Percentiles rank a stretch among this genome's conserved stretches.
Conservation (phyloP, 2,888 invertebrate genomes). For the Napeogenes sylphis region DNA sequence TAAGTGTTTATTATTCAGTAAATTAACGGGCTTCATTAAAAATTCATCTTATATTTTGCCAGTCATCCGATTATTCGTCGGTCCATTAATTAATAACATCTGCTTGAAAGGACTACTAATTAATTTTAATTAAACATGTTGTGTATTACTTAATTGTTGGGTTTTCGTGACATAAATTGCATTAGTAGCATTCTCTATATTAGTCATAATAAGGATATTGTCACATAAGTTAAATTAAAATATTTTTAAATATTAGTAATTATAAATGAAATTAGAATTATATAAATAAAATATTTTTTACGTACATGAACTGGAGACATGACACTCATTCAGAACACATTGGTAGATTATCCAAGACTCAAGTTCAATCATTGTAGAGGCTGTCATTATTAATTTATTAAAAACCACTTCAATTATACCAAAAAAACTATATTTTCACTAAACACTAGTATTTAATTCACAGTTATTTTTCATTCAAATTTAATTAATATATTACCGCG, state of each 20-base stretch:
- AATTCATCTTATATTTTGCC: no score
- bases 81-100: slow-evolving; percentile 3
- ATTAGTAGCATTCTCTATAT: no score
- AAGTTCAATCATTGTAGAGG: slow-evolving; percentile 80
- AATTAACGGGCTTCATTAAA: no score
- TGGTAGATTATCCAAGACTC: slow-evolving; percentile 85
- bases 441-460: slow-evolving; percentile 20
- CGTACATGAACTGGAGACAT: slow-evolving; percentile 81
- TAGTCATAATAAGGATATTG: no score
- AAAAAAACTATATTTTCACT: slow-evolving; percentile 35
- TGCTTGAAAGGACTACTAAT: slow-evolving; percentile 26
- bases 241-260: no score
- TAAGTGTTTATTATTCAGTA: no score
- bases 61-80: not conserved
- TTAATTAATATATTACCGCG: slow-evolving; percentile 42
- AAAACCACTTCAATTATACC: slow-evolving; percentile 42
- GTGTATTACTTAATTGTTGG: not conserved
- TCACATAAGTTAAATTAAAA: no score
- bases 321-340: slow-evolving; percentile 82
- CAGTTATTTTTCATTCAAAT: slow-evolving; percentile 47
- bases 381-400: slow-evolving; percentile 60
- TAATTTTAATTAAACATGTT: slow-evolving; percentile 34
- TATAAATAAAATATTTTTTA: slow-evolving; percentile 36
- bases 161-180: no score
- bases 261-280: no score